Conservation (phyloP, 2,797 vertebrate genomes). For the Selene dorsalis region DNA sequence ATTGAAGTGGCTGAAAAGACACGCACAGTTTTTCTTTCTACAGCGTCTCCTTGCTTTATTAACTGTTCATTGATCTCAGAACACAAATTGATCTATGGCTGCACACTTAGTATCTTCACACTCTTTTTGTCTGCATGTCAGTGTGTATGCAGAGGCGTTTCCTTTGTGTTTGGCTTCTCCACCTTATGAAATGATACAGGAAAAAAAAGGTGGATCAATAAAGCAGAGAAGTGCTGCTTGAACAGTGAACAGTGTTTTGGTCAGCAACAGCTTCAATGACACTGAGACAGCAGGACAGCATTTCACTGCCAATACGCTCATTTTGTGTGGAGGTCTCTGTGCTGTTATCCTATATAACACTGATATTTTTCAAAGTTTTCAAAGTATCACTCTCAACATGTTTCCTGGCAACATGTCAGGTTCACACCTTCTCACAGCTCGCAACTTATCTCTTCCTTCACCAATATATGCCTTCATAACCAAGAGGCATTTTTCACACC, state of each 20-base stretch:
- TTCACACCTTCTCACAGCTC: too few relatives aligned
- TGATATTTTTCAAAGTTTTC: too few relatives aligned
- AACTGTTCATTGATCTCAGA: constrained; percentile 45
- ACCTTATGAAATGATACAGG: constrained; percentile 10
- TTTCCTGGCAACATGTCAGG: background rate
- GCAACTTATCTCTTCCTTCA: too few relatives aligned
- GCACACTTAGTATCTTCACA: constrained; percentile 1
- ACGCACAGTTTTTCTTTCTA: background rate
- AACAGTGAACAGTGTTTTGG: constrained; percentile 29
- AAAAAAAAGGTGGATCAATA: constrained; percentile 38
- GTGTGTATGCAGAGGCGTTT: constrained; percentile 21
- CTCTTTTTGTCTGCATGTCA: background rate
- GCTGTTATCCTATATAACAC: background rate
- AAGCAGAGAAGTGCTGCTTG: constrained; percentile 7
- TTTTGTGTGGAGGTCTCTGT: background rate
- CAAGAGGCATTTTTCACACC: too few relatives aligned
- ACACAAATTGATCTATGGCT: constrained; percentile 44
- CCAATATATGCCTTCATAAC: too few relatives aligned
- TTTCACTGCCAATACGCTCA: background rate
- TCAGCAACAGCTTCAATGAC: background rate
- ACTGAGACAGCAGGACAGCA: background rate
- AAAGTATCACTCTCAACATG: background rate
- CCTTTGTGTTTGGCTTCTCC: background rate
- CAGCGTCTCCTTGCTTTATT: constrained; percentile 33
- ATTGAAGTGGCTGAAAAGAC: constrained; percentile 23